These are phyloP conservation scores for Atherix ibis DNA, from an alignment of 2,888 invertebrate genomes.

Conservation along the genomic window DNA sequence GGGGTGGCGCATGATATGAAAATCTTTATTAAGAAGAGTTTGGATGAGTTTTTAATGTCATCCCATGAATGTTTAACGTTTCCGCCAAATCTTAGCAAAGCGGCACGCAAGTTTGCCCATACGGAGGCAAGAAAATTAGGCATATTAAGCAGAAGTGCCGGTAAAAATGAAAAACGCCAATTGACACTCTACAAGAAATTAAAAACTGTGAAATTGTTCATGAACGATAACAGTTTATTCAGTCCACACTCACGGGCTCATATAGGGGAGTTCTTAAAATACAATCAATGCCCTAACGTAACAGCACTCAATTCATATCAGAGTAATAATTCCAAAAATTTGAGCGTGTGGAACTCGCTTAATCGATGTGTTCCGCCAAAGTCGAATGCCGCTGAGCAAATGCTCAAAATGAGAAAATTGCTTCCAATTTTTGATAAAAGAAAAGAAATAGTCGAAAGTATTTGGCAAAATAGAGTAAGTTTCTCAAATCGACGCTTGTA, in stretches of 20 bases:
- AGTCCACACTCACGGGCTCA: not conserved
- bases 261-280: not conserved
- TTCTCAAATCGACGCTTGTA: too few species aligned
- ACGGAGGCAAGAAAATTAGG: too few species aligned
- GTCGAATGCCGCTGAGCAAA: not conserved
- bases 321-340: not conserved
- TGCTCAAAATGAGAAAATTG: slow-evolving; percentile 29
- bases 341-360: not conserved
- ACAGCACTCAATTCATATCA: not conserved
- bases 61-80: too few species aligned
- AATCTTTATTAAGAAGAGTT: too few species aligned
- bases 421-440: slow-evolving; percentile 54
- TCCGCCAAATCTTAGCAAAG: too few species aligned
- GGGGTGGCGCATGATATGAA: too few species aligned
- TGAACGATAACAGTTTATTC: slow-evolving; percentile 44
- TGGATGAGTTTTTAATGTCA: too few species aligned
- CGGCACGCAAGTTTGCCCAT: too few species aligned
- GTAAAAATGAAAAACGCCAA: slow-evolving; percentile 53
- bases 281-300: not conserved
- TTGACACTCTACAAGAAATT: slow-evolving; percentile 58
- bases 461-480: slow-evolving; percentile 38
- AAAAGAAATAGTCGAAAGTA: slow-evolving; percentile 47
- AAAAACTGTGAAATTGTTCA: slow-evolving; percentile 49
- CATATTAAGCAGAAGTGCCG: slow-evolving; percentile 65
- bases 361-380: slow-evolving; percentile 4